A percentile compares a stretch with the other conserved stretches of the same genome.
These are phyloP conservation scores for Synanthedon andrenaeformis DNA, from an alignment of 2,888 invertebrate species.

Conservation along the genomic window DNA sequence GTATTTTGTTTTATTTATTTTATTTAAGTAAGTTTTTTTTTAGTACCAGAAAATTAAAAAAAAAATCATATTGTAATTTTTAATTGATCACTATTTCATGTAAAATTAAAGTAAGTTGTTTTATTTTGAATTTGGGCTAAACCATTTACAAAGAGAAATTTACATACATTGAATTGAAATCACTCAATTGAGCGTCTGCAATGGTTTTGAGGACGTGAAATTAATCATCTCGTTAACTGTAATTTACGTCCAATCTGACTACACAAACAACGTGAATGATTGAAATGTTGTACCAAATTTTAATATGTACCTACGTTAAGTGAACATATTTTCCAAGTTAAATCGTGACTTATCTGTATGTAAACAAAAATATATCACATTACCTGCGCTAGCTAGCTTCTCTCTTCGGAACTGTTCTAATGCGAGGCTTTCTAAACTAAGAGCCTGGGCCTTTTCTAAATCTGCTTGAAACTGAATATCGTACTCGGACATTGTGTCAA, in stretches of 20 bases:
- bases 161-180: no score
- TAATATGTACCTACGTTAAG: neutral
- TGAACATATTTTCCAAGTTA: neutral
- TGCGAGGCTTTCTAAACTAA: constrained; percentile 88
- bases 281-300: neutral
- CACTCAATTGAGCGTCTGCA: neutral
- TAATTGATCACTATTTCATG: no score
- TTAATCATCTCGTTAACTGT: neutral
- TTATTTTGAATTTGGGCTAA: no score
- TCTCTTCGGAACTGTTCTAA: constrained; percentile 83
- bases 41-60: no score
- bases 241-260: neutral
- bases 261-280: neutral
- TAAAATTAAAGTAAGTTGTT: no score
- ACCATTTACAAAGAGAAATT: no score
- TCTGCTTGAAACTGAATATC: constrained; percentile 88
- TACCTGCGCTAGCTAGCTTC: constrained; percentile 67
- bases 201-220: neutral
- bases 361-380: constrained; percentile 53
- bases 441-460: constrained; percentile 87
- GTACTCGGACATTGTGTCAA: constrained; percentile 72
- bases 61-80: no score
- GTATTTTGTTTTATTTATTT: no score
- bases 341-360: constrained; percentile 4
- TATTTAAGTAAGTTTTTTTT: no score